These are phyloP conservation scores for Hesperia comma DNA, from an alignment of 2,888 invertebrate genomes.

Conservation along the genomic window DNA sequence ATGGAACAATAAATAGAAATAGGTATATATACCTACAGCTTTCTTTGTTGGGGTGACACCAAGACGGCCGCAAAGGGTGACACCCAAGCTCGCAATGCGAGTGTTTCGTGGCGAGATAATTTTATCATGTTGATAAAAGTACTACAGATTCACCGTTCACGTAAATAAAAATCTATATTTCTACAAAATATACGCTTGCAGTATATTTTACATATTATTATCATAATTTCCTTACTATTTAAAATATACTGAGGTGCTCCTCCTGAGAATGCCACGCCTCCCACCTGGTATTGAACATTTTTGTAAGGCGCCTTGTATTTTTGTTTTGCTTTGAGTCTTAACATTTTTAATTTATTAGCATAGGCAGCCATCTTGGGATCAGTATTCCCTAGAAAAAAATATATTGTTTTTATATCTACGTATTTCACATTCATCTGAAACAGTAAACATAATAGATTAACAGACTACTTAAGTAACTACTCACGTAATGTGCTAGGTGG, in stretches of 20 bases:
- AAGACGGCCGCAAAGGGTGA: no score
- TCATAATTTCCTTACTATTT: slow-evolving; percentile 63
- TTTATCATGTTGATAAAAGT: no score
- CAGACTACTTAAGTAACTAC: slow-evolving; percentile 39
- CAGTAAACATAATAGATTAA: not conserved
- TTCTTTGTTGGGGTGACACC: no score
- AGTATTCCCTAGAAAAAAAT: slow-evolving; percentile 57
- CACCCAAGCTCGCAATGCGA: no score
- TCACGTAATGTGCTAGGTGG: slow-evolving; percentile 70
- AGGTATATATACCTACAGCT: no score
- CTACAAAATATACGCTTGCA: no score
- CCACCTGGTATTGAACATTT: slow-evolving; percentile 61
- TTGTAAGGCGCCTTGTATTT: slow-evolving; percentile 56
- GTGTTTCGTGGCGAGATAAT: no score
- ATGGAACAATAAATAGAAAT: not conserved
- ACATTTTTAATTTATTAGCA: slow-evolving; percentile 62
- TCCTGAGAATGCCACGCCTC: slow-evolving; percentile 58
- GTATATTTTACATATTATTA: no score
- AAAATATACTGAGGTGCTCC: slow-evolving; percentile 61
- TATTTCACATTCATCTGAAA: not conserved
- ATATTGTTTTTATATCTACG: not conserved
- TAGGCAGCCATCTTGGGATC: slow-evolving; percentile 65
- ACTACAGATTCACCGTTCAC: no score
- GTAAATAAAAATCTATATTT: no score
- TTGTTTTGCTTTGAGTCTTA: slow-evolving; percentile 59